Percentiles rank a stretch among this genome's conserved stretches.
phyloP scores from a whole-genome alignment of 1,140 invertebrate species.

The Wasmannia auropunctata region DNA sequence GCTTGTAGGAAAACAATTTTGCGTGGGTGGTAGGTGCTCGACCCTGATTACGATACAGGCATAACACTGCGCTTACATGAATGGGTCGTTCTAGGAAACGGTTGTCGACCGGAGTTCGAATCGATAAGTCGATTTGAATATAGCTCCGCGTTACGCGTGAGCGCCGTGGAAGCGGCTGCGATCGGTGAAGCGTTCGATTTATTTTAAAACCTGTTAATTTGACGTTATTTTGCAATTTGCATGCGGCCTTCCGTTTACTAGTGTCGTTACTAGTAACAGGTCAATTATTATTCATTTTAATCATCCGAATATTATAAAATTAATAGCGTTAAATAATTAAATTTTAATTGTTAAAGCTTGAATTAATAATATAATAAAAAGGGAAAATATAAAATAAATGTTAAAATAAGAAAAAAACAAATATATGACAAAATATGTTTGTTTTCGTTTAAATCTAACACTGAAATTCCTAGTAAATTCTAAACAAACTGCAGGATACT shows the following conservation, averaged over 20 bases:
- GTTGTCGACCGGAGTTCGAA: slow-evolving; percentile 61
- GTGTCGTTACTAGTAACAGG: not conserved
- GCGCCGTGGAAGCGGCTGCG: not conserved
- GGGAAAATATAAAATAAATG: not conserved
- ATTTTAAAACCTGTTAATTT: slow-evolving; percentile 70
- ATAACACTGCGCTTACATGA: slow-evolving; percentile 68
- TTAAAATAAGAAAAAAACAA: not conserved
- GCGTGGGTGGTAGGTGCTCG: slow-evolving; percentile 60
- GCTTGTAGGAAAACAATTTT: slow-evolving; percentile 66
- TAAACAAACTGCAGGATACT: not conserved
- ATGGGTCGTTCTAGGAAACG: slow-evolving; percentile 69
- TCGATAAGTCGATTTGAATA: slow-evolving; percentile 73
- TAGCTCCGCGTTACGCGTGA: slow-evolving; percentile 54
- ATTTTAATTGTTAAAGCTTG: not conserved
- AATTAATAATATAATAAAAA: not conserved
- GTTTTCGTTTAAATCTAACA: not conserved
- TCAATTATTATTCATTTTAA: not conserved
- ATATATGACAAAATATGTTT: not conserved
- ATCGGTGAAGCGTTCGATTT: slow-evolving; percentile 26
- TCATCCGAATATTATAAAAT: not conserved
- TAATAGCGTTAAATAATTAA: not conserved
- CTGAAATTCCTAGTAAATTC: not conserved
- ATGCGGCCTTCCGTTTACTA: not conserved
- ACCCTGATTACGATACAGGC: slow-evolving; percentile 70
- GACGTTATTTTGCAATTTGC: slow-evolving; percentile 22